Percentiles rank a stretch among this genome's conserved stretches.
Evolutionary conservation across 2,888 invertebrate species (phyloP).

Genomic region (Girardia tigrina): DNA sequence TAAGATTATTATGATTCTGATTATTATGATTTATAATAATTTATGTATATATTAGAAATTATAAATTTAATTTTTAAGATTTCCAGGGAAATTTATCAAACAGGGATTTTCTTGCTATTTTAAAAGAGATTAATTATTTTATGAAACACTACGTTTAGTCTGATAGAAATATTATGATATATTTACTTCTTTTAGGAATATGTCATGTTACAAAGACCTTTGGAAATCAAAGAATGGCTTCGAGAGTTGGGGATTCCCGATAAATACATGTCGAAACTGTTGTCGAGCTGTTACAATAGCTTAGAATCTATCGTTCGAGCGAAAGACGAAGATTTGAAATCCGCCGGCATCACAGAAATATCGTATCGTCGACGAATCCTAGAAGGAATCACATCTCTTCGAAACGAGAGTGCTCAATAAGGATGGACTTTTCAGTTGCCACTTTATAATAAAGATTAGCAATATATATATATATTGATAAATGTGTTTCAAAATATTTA

Average conservation of each 20-base stretch:
- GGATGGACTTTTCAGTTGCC: neutral
- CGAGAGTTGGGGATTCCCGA: neutral
- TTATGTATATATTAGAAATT: no score
- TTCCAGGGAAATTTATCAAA: no score
- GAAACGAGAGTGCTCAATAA: slow-evolving; percentile 6
- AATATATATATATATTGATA: no score
- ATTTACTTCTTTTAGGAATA: neutral
- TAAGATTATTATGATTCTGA: no score
- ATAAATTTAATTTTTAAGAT: no score
- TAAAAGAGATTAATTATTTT: no score
- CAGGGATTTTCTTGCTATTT: no score
- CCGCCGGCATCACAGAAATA: neutral
- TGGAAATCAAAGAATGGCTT: slow-evolving; percentile 13
- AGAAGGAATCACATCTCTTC: slow-evolving; percentile 3
- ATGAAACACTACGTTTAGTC: no score
- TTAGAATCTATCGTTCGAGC: neutral
- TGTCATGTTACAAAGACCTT: neutral
- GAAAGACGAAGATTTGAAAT: slow-evolving; percentile 11
- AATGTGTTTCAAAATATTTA: no score
- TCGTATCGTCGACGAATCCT: slow-evolving; percentile 5
- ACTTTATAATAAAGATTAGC: no score
- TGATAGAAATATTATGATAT: no score
- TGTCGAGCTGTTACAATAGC: neutral
- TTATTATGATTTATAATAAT: no score
- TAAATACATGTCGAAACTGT: neutral